phyloP scores from a whole-genome alignment of 2,797 vertebrate species.

The Anguilla anguilla region DNA sequence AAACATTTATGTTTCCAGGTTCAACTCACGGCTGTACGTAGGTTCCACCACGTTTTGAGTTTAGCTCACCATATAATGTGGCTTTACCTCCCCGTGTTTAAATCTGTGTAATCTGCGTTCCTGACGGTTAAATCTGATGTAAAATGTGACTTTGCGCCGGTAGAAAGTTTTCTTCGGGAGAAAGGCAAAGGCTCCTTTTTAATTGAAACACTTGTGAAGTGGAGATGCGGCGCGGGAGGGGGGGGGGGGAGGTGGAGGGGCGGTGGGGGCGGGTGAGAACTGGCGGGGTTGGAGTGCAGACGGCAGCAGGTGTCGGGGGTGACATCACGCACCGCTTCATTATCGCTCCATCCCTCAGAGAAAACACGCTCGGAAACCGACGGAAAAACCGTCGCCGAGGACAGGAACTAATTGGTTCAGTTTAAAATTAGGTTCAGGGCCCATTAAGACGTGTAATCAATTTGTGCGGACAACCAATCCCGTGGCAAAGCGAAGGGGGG shows the following conservation, averaged over 20 bases:
- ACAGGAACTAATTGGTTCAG: conserved; percentile 40
- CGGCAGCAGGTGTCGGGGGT: conserved; percentile 14
- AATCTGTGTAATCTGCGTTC: too few relatives aligned
- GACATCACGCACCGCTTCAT: conserved; percentile 23
- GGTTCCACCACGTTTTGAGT: background rate
- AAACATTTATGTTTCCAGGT: background rate
- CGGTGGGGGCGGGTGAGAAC: background rate
- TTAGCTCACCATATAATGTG: background rate
- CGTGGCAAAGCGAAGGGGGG: conserved; percentile 19
- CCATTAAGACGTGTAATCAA: conserved; percentile 42
- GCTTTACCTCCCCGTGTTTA: background rate
- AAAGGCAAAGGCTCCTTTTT: background rate
- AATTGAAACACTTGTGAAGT: background rate
- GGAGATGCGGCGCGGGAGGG: background rate
- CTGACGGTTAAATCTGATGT: too few relatives aligned
- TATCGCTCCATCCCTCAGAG: conserved; percentile 27
- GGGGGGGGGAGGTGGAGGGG: background rate
- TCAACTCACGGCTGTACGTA: too few relatives aligned
- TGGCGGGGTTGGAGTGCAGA: background rate
- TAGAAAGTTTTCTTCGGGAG: background rate
- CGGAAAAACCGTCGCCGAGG: conserved; percentile 4
- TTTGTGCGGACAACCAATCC: conserved; percentile 26
- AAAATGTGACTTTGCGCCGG: background rate
- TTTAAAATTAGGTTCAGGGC: conserved; percentile 50
- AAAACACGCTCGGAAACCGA: conserved; percentile 33